Conservation (phyloP, 1,140 invertebrate genomes). For the Drosophila burlai region DNA sequence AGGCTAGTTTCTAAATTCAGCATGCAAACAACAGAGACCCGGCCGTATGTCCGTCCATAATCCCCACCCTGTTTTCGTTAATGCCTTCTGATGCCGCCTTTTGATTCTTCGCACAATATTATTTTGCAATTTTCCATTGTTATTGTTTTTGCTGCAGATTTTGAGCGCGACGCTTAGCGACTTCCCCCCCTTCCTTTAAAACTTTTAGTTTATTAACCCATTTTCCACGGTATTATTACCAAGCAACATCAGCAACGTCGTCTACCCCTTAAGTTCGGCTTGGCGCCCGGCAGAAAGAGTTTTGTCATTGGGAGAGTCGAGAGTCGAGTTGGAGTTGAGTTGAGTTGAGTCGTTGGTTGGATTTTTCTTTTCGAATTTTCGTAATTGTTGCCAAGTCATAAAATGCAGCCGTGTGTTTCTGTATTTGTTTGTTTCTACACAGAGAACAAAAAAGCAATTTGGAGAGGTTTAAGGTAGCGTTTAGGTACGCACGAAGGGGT, state of each 20-base stretch:
- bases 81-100: constrained; percentile 19
- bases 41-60: constrained; percentile 1
- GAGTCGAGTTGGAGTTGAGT: background rate
- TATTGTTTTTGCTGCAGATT: constrained; percentile 23
- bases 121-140: constrained; percentile 65
- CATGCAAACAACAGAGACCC: background rate
- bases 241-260: background rate
- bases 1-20: constrained; percentile 4
- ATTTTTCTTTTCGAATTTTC: constrained; percentile 43
- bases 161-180: constrained; percentile 21
- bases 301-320: constrained; percentile 29
- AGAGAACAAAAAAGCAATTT: constrained; percentile 18
- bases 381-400: constrained; percentile 62
- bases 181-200: constrained; percentile 9
- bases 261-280: constrained; percentile 2
- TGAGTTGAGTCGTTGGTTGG: constrained; percentile 15
- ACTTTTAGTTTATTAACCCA: constrained; percentile 63
- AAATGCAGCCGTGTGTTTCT: constrained; percentile 49
- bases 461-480: background rate
- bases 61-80: constrained; percentile 39
- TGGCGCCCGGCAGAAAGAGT: constrained; percentile 22
- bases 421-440: constrained; percentile 41
- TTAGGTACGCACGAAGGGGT: background rate
- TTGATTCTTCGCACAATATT: constrained; percentile 60
- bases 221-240: constrained; percentile 70